These are phyloP conservation scores for Petrolisthes manimaculis DNA, from an alignment of 2,888 invertebrate species.

Conservation along the genomic window DNA sequence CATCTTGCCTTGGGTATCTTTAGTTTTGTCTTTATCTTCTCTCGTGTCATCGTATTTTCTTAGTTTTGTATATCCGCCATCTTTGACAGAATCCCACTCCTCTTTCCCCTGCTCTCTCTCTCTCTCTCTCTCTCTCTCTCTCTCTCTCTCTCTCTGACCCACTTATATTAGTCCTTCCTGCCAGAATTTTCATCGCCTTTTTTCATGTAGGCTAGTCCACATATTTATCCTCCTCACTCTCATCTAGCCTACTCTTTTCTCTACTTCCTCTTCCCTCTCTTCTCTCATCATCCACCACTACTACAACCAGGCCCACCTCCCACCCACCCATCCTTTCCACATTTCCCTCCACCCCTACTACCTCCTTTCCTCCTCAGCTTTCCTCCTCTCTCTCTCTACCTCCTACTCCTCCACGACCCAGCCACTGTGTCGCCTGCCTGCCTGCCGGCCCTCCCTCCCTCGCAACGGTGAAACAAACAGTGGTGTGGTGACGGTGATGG, in stretches of 20 bases:
- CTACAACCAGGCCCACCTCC: not conserved
- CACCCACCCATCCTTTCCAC: not conserved
- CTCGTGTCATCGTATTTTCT: too few relatives aligned
- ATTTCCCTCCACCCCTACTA: conserved; percentile 2
- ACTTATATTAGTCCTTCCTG: too few relatives aligned
- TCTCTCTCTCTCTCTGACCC: not conserved
- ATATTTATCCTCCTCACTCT: not conserved
- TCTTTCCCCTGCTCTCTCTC: not conserved
- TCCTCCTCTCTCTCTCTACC: not conserved
- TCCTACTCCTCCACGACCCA: not conserved
- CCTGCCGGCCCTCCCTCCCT: not conserved
- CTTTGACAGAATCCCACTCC: not conserved
- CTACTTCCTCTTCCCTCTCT: not conserved
- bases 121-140: not conserved
- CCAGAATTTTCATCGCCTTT: too few relatives aligned
- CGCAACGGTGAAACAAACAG: not conserved
- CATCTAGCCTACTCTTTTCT: not conserved
- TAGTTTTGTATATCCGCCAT: too few relatives aligned
- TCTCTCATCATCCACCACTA: not conserved
- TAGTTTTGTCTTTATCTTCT: too few relatives aligned
- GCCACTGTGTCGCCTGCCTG: too few relatives aligned
- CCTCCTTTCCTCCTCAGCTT: not conserved
- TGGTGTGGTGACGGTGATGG: not conserved
- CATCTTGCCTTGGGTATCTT: too few relatives aligned
- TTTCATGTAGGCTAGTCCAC: not conserved